Evolutionary conservation across 2,888 invertebrate genomes (phyloP).

Genomic region (Plagodis pulveraria): DNA sequence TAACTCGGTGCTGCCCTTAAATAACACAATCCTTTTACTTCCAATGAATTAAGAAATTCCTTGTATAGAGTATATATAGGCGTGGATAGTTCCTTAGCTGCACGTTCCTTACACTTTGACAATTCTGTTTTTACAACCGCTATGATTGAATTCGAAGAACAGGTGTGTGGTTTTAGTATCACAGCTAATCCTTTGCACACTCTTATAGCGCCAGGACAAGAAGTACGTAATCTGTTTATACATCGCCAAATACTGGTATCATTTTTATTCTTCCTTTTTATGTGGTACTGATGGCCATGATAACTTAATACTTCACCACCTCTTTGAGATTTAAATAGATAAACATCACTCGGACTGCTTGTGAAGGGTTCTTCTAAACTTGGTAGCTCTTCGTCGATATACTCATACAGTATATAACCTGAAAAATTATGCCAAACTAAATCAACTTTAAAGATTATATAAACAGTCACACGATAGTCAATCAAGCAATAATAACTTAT

Average conservation of each 20-base stretch:
- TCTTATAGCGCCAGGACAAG: background rate
- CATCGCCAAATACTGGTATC: conserved; percentile 3
- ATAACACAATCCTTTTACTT: conserved; percentile 1
- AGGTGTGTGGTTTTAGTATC: background rate
- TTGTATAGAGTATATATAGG: conserved; percentile 4
- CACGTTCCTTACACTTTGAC: background rate
- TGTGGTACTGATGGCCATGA: conserved; percentile 1
- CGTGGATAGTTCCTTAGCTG: background rate
- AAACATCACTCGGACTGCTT: background rate
- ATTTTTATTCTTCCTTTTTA: conserved; percentile 1
- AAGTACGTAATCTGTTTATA: background rate
- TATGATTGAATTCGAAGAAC: background rate
- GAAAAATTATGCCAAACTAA: no score
- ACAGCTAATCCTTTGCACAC: background rate
- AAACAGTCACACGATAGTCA: no score
- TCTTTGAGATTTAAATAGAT: conserved; percentile 8
- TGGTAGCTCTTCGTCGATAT: background rate
- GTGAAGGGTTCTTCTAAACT: background rate
- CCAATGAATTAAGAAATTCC: conserved; percentile 2
- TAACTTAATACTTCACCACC: conserved; percentile 5
- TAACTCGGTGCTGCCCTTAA: conserved; percentile 5
- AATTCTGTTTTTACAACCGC: background rate
- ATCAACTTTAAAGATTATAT: no score
- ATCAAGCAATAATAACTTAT: no score
- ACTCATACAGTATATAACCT: no score